phyloP scores from a whole-genome alignment of 1,140 invertebrate genomes.

The Drosophila oshimai region DNA sequence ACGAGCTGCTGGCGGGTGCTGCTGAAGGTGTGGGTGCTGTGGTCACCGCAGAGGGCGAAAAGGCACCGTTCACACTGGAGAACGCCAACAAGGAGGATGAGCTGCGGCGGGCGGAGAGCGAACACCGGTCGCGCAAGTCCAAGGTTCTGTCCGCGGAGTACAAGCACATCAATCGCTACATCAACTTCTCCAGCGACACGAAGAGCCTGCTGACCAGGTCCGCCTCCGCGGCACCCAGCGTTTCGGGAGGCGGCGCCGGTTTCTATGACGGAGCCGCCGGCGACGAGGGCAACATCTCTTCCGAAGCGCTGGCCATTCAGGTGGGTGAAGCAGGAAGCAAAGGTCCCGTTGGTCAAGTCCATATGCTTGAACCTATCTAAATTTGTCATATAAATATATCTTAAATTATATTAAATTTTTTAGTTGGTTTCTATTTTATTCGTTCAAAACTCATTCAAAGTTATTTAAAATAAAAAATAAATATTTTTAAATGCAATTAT shows the following conservation, averaged over 20 bases:
- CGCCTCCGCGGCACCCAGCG: conserved; percentile 59
- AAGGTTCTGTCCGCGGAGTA: conserved; percentile 77
- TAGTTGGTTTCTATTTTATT: too few relatives aligned
- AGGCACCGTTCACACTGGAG: conserved; percentile 71
- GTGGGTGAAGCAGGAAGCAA: conserved; percentile 36
- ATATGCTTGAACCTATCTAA: too few relatives aligned
- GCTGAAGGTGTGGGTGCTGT: background rate
- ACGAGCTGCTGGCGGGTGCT: conserved; percentile 35
- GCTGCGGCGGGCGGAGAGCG: conserved; percentile 63
- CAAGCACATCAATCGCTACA: conserved; percentile 78
- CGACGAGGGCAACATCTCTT: conserved; percentile 75
- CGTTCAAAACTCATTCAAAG: too few relatives aligned
- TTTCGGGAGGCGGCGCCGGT: conserved; percentile 32
- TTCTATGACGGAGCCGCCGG: conserved; percentile 46
- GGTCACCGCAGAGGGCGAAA: conserved; percentile 21
- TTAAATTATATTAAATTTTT: too few relatives aligned
- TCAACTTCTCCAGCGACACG: conserved; percentile 77
- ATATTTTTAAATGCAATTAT: too few relatives aligned
- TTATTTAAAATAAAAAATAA: too few relatives aligned
- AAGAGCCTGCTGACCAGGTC: conserved; percentile 74
- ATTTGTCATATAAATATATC: too few relatives aligned
- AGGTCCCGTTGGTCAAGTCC: too few relatives aligned
- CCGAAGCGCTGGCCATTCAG: conserved; percentile 75
- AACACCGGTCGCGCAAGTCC: conserved; percentile 75
- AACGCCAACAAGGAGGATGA: conserved; percentile 79